Conservation (phyloP, 2,113 vertebrate genomes). For the Gallinago jamesoni region DNA sequence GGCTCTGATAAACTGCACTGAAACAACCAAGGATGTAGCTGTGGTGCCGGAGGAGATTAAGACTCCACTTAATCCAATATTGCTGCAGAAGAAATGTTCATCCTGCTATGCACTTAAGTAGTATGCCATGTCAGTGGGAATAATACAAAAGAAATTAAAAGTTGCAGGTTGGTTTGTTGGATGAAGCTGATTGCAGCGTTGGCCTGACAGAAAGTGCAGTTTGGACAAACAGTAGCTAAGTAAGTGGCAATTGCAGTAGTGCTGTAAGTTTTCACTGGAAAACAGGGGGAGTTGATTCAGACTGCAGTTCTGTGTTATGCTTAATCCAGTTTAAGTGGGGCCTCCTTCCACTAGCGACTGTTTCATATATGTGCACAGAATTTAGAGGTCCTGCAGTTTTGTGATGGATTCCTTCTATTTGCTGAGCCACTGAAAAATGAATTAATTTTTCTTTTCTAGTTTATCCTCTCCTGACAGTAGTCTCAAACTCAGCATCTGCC, state of each 20-base stretch:
- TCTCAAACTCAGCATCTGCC: background rate
- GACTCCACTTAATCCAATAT: background rate
- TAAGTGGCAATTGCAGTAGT: background rate
- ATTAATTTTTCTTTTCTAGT: background rate
- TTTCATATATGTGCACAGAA: background rate
- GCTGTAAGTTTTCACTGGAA: background rate
- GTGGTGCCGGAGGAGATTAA: background rate
- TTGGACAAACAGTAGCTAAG: background rate
- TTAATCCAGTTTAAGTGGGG: background rate
- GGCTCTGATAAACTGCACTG: background rate
- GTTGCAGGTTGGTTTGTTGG: background rate
- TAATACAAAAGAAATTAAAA: background rate
- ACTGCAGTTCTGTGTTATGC: accelerated
- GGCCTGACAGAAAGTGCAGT: background rate
- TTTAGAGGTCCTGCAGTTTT: background rate
- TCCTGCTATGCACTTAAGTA: background rate
- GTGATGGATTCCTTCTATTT: background rate
- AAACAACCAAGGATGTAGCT: background rate
- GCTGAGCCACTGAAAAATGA: background rate
- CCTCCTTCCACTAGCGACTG: background rate
- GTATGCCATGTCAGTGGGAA: background rate
- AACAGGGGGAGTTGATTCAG: background rate
- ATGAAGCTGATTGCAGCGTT: background rate
- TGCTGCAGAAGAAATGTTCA: background rate
- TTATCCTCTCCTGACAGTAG: background rate